Evolutionary conservation across 2,113 vertebrate species (phyloP), one percentile per base, ranked within the genome.

Genomic region (Tautogolabrus adspersus): DNA sequence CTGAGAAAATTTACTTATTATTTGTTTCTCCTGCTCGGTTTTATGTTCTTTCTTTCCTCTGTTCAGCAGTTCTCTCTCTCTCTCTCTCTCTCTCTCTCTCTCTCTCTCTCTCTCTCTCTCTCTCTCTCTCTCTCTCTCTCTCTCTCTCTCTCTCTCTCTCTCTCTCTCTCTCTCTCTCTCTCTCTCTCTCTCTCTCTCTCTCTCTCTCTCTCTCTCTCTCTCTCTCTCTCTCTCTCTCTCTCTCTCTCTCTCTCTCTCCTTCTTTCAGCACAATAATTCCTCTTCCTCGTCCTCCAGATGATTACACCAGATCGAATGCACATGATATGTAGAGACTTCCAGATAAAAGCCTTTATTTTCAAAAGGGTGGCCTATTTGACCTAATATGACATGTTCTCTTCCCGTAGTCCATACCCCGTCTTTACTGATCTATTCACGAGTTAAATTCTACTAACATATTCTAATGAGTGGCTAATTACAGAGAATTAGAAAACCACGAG

Each of bases 401-500:
- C 26, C 26, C 3, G 1, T 26, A 26, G 38, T 40, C 38, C 10
- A 7, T 40, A 10, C 10, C 6, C 38, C 10, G 6, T 40, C 38
- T 40, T 40, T 40, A 10, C 38, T 6, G 2, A 1, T 40, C 38
- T 40, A 40, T 10, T 40, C 10, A 7, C 6, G 38, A 40, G 26
- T 26, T 26, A 26, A 40, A 40, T 40, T 40, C 2, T 10, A 3
- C 38, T 40, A 8, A 3, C 38, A 40, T 40, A 65, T 74, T 81
- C 59, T 59, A 76, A 76, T 83, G 71, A 67, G 65, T 42, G 34
- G n/a, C 60, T 77, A 66, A 74, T 77, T 75, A 73, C 1, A 3
- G 38, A 61, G 34, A 64, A 77, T 87, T 80, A 77, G 34, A 72
- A 62, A 64, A 72, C 62, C 16, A 54, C 4, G 26, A 26, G 13